A percentile compares a stretch with the other conserved stretches of the same genome.
phyloP scores from a whole-genome alignment of 2,797 vertebrate species.

The Sebastes cheni region DNA sequence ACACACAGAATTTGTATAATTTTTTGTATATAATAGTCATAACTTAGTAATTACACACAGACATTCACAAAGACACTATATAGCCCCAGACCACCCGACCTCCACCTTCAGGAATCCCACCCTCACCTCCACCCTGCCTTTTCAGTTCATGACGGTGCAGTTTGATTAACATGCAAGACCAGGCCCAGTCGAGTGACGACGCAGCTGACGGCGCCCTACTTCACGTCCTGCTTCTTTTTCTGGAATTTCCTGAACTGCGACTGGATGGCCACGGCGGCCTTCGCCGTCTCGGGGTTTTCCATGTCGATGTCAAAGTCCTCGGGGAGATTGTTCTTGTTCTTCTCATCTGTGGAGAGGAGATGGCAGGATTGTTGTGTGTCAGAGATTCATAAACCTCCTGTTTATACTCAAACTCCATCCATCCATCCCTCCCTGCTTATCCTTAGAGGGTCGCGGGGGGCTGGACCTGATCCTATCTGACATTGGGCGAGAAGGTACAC shows the following conservation, averaged over 20 bases:
- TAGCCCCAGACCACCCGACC: not conserved
- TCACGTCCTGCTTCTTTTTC: conserved; percentile 93
- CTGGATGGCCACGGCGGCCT: conserved; percentile 94
- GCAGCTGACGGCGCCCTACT: conserved; percentile 77
- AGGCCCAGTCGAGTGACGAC: conserved; percentile 47
- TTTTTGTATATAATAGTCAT: conserved; percentile 44
- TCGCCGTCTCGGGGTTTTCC: conserved; percentile 92
- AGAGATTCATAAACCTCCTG: not conserved
- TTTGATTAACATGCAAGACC: conserved; percentile 80
- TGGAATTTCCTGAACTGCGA: conserved; percentile 99
- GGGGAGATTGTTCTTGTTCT: conserved; percentile 85
- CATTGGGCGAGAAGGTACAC: no score
- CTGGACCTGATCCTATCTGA: no score
- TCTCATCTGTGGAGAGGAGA: conserved; percentile 75
- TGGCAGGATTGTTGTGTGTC: not conserved
- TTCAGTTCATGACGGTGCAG: conserved; percentile 70
- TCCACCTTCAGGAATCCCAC: conserved; percentile 20
- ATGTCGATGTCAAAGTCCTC: conserved; percentile 96
- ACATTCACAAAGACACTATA: conserved; percentile 54
- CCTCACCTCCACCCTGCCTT: conserved; percentile 13
- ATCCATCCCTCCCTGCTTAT: no score
- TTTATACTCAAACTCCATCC: no score
- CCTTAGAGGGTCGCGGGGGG: no score
- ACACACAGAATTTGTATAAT: conserved; percentile 23
- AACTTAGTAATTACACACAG: conserved; percentile 50